Evolutionary conservation across 2,797 vertebrate species (phyloP).

Genomic region (Ceyx erithaca): DNA sequence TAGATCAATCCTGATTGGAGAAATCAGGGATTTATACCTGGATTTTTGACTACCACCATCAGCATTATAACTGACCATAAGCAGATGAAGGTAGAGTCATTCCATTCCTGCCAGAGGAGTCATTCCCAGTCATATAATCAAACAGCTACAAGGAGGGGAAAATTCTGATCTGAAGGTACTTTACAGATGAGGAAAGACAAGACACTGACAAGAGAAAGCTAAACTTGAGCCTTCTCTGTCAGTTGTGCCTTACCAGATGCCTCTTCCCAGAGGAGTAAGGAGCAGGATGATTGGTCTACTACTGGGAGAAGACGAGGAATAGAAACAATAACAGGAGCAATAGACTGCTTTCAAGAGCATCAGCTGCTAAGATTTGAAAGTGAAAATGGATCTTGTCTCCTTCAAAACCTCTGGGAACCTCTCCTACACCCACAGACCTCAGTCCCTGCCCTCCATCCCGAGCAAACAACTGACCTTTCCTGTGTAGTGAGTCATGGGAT

Average conservation of each 20-base stretch:
- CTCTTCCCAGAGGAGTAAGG: background rate
- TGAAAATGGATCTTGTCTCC: background rate
- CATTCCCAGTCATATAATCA: background rate
- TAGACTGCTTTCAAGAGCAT: background rate
- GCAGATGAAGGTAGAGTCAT: background rate
- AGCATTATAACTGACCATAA: background rate
- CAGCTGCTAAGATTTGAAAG: background rate
- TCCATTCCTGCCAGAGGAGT: background rate
- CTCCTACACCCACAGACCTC: background rate
- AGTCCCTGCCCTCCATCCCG: background rate
- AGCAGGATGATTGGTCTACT: background rate
- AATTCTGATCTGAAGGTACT: background rate
- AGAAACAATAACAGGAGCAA: background rate
- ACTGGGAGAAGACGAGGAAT: background rate
- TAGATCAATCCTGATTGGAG: background rate
- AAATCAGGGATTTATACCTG: background rate
- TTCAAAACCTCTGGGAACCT: background rate
- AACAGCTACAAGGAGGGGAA: background rate
- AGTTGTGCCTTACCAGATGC: background rate
- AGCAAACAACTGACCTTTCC: slow-evolving; percentile 34
- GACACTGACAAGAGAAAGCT: background rate
- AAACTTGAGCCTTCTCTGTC: background rate
- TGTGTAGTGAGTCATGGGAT: slow-evolving; percentile 33
- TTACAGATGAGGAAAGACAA: background rate
- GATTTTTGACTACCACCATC: background rate